Base-by-base conservation (phyloP, 2,113 vertebrate genomes). In the Zapus hudsonius region DNA sequence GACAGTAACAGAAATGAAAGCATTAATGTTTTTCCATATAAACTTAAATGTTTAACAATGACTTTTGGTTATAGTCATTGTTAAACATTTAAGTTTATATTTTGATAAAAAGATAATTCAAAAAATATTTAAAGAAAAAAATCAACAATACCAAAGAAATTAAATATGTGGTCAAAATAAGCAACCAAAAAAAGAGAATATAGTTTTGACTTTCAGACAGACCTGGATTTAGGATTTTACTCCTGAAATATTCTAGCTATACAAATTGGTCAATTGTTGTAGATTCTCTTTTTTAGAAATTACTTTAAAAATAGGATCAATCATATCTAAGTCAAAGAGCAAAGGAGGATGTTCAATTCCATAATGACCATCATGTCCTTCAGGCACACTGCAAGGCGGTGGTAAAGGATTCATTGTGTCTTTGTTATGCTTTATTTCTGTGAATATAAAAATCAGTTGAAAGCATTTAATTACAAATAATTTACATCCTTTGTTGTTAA, bases 231-330 rank as follows among this genome's bases (percentile, higher is more conserved):
- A 11, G 20, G 57, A 12, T 47, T n/a, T 87, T 59, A 74, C 40
- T 89, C 64, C 33, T 38, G 27, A 85, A 82, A 59, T 61, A 83
- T 91, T 40, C 22, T 44, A 59, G 27, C 31, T 64, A 2, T 42
- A 5, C 64, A 67, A 73, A 69, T 42, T 79, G 25, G 0, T 66
- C 31, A 91, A 91, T 33, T 80, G 17, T 70, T 40, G 84, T 64
- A 74, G 31, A 87, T 92, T 85, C 38, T 90, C 44, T 87, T 92
- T 94, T 38, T 73, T 3, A 69, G 87, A 47, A 10, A 5, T 19
- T 47, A n/a, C 61, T 2, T 92, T 86, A 78, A 59, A 92, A 67
- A 57, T 52, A 40, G 15, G 22, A 64, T 16, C 33, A 55, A 33
- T 61, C 38, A 47, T 72, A 59, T 40, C 3, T 33, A 83, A 59